These are phyloP conservation scores for Drosophila repleta DNA, from an alignment of 1,140 invertebrate genomes.

Conservation along the genomic window DNA sequence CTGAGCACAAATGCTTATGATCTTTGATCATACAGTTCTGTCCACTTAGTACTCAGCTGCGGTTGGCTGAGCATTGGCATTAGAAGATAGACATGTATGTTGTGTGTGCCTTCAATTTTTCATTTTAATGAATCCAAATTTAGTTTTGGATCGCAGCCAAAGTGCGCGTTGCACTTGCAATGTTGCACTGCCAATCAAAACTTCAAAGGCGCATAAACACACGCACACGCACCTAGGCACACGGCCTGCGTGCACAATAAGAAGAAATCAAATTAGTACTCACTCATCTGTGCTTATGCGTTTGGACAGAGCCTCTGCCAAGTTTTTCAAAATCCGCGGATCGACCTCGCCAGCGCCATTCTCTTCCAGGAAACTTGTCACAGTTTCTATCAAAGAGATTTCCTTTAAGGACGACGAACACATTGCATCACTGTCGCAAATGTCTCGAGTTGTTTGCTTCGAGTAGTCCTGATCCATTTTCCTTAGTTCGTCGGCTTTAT, in stretches of 20 bases:
- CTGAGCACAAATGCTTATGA: constrained; percentile 19
- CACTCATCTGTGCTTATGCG: constrained; percentile 65
- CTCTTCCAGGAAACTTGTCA: constrained; percentile 70
- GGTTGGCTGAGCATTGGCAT: constrained; percentile 23
- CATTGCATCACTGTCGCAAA: constrained; percentile 45
- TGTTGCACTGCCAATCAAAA: constrained; percentile 40
- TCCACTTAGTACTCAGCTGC: constrained; percentile 9
- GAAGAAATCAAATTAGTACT: constrained; percentile 41
- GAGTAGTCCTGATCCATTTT: constrained; percentile 57
- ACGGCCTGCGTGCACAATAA: constrained; percentile 20
- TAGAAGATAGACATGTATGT: not conserved
- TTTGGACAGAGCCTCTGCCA: constrained; percentile 70
- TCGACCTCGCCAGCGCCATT: constrained; percentile 68
- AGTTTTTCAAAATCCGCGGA: constrained; percentile 53
- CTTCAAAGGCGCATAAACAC: constrained; percentile 37
- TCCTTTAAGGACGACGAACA: constrained; percentile 66
- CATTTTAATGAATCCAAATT: constrained; percentile 42
- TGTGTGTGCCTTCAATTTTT: constrained; percentile 12
- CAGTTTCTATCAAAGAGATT: constrained; percentile 67
- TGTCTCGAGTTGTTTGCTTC: constrained; percentile 57
- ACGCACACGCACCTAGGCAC: not conserved
- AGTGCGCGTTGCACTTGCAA: constrained; percentile 42
- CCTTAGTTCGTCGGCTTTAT: not conserved
- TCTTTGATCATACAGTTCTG: constrained; percentile 28
- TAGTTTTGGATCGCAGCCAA: constrained; percentile 50